phyloP scores from a whole-genome alignment of 2,888 invertebrate species.

The Brachylomia viminalis region DNA sequence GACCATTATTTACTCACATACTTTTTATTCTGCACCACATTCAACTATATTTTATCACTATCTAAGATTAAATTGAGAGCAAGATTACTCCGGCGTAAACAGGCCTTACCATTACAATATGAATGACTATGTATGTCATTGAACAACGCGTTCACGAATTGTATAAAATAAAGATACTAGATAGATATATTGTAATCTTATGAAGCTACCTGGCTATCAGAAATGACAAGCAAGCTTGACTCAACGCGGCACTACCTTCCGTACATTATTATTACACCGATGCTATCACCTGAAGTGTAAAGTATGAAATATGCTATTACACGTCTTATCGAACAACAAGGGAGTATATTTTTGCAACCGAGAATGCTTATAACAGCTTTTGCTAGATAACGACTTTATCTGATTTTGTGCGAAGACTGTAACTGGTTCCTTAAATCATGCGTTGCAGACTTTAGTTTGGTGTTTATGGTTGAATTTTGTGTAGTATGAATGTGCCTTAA shows the following conservation, averaged over 20 bases:
- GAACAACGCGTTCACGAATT: constrained; percentile 30
- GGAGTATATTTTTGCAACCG: constrained; percentile 40
- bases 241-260: constrained; percentile 15
- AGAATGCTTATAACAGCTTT: constrained; percentile 44
- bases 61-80: constrained; percentile 8
- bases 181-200: constrained; percentile 37
- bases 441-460: neutral
- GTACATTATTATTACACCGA: constrained; percentile 58
- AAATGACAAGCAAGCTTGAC: constrained; percentile 24
- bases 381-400: constrained; percentile 30
- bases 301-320: constrained; percentile 60
- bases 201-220: constrained; percentile 35
- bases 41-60: neutral
- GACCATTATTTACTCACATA: neutral
- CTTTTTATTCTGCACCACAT: neutral
- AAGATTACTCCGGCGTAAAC: constrained; percentile 1
- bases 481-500: neutral
- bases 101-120: constrained; percentile 5
- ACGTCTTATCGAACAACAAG: constrained; percentile 30
- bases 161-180: constrained; percentile 42
- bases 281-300: constrained; percentile 39
- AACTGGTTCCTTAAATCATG: constrained; percentile 9
- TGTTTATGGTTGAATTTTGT: neutral
- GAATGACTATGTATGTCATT: constrained; percentile 37
- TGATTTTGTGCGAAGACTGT: constrained; percentile 20